Percentiles rank a stretch among this genome's conserved stretches.
These are phyloP conservation scores for Rhinella marina DNA, from an alignment of 2,797 vertebrate species.

Conservation along the genomic window DNA sequence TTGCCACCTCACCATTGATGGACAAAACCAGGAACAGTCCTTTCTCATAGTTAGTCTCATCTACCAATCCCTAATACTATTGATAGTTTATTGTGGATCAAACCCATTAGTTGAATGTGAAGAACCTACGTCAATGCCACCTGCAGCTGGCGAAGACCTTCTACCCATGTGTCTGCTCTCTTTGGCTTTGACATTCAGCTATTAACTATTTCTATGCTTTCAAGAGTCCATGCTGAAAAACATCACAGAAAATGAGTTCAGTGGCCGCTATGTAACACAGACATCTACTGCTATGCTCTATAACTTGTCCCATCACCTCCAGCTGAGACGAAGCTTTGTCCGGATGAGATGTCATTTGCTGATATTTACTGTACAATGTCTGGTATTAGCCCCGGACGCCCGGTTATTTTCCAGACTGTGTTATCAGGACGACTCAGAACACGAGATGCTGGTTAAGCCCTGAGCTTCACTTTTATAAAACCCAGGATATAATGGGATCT, in stretches of 20 bases:
- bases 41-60: too few species aligned
- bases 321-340: conserved; percentile 25
- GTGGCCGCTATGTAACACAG: neutral
- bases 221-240: too few species aligned
- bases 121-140: too few species aligned
- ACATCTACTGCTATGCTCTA: neutral
- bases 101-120: too few species aligned
- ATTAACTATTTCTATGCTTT: too few species aligned
- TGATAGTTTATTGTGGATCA: too few species aligned
- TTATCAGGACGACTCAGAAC: conserved; percentile 29
- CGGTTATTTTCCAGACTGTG: neutral
- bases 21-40: too few species aligned
- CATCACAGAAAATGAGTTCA: neutral
- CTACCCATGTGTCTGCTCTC: too few species aligned
- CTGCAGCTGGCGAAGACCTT: too few species aligned
- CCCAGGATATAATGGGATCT: neutral
- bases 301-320: conserved; percentile 8
- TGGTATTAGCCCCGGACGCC: neutral
- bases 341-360: conserved; percentile 35
- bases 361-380: conserved; percentile 46
- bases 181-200: too few species aligned
- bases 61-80: too few species aligned
- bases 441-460: neutral
- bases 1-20: too few species aligned
- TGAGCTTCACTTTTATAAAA: neutral